These are phyloP conservation scores for Polietes domitor DNA, from an alignment of 2,888 invertebrate species.

Conservation along the genomic window DNA sequence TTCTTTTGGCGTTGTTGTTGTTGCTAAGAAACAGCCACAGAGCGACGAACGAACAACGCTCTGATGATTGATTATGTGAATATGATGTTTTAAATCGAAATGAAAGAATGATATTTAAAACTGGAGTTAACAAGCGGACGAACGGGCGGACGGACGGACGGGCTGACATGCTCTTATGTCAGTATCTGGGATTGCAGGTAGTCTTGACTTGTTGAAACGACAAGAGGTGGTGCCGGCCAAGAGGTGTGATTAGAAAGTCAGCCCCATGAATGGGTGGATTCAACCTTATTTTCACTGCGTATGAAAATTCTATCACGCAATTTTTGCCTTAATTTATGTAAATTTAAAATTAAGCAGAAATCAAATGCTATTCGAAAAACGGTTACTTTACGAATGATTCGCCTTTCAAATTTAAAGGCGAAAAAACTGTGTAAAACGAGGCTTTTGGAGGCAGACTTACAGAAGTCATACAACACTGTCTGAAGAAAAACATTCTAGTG, in stretches of 20 bases:
- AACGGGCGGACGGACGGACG: not conserved
- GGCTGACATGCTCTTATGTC: conserved; percentile 15
- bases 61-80: conserved; percentile 59
- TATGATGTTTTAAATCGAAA: conserved; percentile 32
- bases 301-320: conserved; percentile 34
- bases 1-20: no score
- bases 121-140: conserved; percentile 31
- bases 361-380: not conserved
- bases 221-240: conserved; percentile 2
- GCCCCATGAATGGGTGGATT: not conserved
- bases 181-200: conserved; percentile 21
- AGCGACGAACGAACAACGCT: not conserved
- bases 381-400: no score
- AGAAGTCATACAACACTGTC: no score
- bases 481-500: no score
- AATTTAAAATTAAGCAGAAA: not conserved
- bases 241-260: conserved; percentile 28
- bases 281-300: not conserved
- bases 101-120: conserved; percentile 34
- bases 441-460: no score
- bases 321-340: not conserved
- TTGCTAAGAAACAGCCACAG: not conserved
- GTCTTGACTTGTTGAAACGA: not conserved
- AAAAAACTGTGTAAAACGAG: no score
- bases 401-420: no score